Evolutionary conservation across 1,140 invertebrate species (phyloP).

Genomic region (Sycophila sp.): DNA sequence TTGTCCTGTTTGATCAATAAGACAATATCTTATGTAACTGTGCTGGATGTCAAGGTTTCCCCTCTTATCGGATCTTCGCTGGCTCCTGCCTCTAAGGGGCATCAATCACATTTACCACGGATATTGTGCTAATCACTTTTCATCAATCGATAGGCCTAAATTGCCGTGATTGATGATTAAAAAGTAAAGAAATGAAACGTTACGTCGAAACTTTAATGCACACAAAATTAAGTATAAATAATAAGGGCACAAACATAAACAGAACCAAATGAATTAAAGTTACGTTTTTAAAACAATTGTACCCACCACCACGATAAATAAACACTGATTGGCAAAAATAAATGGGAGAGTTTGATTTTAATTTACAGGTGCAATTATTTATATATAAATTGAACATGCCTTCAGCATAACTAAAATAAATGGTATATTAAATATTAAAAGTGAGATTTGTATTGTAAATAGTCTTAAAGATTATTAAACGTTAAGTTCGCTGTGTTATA

Average conservation of each 20-base stretch:
- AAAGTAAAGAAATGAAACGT: no score
- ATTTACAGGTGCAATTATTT: constrained; percentile 19
- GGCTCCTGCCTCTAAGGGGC: neutral
- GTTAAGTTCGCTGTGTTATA: no score
- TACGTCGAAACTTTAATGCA: neutral
- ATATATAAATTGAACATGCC: constrained; percentile 4
- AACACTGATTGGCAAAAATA: neutral
- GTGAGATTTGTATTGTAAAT: neutral
- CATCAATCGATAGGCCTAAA: neutral
- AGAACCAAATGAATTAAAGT: neutral
- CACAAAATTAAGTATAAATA: neutral
- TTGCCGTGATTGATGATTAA: no score
- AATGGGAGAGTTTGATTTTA: no score
- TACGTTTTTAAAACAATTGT: constrained; percentile 19
- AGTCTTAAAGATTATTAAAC: no score
- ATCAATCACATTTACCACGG: neutral
- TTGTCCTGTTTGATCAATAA: constrained; percentile 63
- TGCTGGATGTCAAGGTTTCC: constrained; percentile 45
- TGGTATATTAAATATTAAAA: constrained; percentile 1
- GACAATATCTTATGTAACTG: constrained; percentile 51
- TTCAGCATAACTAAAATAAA: neutral
- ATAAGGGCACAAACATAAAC: neutral
- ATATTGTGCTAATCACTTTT: constrained; percentile 4
- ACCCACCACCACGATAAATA: constrained; percentile 40
- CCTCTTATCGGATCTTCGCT: constrained; percentile 21